Evolutionary conservation across 2,797 vertebrate species (phyloP).

Genomic region (Pangasius krempfi): DNA sequence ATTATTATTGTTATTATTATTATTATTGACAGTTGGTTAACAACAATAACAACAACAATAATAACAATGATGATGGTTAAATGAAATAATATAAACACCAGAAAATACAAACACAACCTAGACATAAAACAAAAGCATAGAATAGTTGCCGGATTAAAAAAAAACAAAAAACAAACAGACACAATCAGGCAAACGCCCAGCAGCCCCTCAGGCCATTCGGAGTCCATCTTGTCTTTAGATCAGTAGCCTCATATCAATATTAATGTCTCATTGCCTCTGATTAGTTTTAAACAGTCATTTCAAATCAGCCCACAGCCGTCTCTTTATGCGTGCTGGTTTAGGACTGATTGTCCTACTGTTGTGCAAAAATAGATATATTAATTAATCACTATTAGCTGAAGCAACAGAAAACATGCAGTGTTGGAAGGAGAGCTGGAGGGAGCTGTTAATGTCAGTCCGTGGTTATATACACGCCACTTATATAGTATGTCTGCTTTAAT

Average conservation of each 20-base stretch:
- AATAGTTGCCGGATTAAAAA: not conserved
- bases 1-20: not conserved
- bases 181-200: not conserved
- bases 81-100: not conserved
- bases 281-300: constrained; percentile 48
- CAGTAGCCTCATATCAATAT: constrained; percentile 52
- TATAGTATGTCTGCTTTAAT: not conserved
- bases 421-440: not conserved
- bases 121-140: constrained; percentile 11
- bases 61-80: not conserved
- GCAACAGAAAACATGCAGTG: not conserved
- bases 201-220: constrained; percentile 31
- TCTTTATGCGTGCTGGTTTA: constrained; percentile 10
- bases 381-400: constrained; percentile 18
- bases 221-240: constrained; percentile 46
- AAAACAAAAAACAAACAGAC: not conserved
- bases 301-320: constrained; percentile 35
- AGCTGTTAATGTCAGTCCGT: constrained; percentile 17
- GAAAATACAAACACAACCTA: not conserved
- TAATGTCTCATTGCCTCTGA: constrained; percentile 50
- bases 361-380: constrained; percentile 15
- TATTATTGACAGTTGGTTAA: not conserved
- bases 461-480: not conserved
- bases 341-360: not conserved
- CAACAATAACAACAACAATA: not conserved